These are phyloP conservation scores for Periophthalmodon schlosseri DNA, from an alignment of 2,113 vertebrate species.

Conservation along the genomic window DNA sequence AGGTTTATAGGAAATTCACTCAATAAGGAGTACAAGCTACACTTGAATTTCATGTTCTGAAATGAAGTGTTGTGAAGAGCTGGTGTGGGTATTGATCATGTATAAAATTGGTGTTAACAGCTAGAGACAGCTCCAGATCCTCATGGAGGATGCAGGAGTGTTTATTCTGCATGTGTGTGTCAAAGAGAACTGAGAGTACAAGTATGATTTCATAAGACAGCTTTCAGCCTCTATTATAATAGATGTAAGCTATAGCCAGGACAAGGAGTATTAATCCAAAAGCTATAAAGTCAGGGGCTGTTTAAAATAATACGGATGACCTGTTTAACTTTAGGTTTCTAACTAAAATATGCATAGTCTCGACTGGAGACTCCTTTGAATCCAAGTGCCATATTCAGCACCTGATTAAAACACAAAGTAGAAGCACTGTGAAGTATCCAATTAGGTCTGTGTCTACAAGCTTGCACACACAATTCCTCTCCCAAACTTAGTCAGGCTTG, in stretches of 20 bases:
- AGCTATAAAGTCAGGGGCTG: background rate
- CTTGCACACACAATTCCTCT: constrained; percentile 2
- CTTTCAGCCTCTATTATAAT: background rate
- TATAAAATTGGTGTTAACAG: constrained; percentile 10
- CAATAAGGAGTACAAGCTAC: too few species aligned
- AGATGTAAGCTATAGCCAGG: constrained; percentile 6
- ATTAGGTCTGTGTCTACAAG: background rate
- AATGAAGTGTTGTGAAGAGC: constrained; percentile 6
- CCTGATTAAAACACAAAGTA: background rate
- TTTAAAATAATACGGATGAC: constrained; percentile 7
- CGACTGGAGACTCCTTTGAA: background rate
- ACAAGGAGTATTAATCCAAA: background rate
- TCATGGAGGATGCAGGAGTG: constrained; percentile 22
- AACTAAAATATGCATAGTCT: background rate
- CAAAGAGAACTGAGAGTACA: constrained; percentile 25
- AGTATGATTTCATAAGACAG: constrained; percentile 15
- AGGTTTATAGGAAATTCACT: constrained; percentile 17
- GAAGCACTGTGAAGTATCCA: background rate
- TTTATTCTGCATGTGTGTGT: constrained; percentile 53
- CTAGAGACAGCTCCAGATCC: constrained; percentile 17
- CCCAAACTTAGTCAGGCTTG: constrained; percentile 9
- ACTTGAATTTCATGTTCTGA: background rate
- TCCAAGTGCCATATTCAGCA: background rate
- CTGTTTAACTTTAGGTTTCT: background rate
- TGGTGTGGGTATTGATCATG: constrained; percentile 20